phyloP scores from a whole-genome alignment of 2,113 vertebrate species.

The Boleophthalmus pectinirostris region DNA sequence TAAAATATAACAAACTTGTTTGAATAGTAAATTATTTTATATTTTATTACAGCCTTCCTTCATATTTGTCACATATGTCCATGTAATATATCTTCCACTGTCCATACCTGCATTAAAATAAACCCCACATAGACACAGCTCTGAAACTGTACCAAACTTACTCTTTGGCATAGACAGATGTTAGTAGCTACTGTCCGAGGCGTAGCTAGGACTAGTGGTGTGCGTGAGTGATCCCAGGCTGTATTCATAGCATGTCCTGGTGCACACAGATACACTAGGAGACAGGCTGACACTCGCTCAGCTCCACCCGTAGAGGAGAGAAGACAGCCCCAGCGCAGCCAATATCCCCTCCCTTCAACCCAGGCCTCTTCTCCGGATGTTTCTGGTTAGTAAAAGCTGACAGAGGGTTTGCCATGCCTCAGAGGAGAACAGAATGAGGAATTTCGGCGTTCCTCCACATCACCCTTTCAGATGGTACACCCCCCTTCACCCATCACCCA shows the following conservation, averaged over 20 bases:
- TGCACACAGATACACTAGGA: constrained; percentile 47
- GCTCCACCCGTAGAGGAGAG: constrained; percentile 68
- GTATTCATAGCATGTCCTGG: constrained; percentile 53
- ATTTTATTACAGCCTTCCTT: no score
- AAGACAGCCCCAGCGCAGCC: constrained; percentile 78
- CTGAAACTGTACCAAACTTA: constrained; percentile 31
- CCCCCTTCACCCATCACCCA: neutral
- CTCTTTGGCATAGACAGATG: constrained; percentile 40
- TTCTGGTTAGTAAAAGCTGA: constrained; percentile 80
- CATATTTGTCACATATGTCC: no score
- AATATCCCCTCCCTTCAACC: constrained; percentile 79
- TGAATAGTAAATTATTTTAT: no score
- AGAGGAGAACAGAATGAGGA: constrained; percentile 80
- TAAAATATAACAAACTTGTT: no score
- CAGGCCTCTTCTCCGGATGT: constrained; percentile 66
- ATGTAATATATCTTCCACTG: neutral
- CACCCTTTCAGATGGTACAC: constrained; percentile 63
- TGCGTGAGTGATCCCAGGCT: constrained; percentile 26
- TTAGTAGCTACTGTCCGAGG: constrained; percentile 15
- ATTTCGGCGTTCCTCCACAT: constrained; percentile 70
- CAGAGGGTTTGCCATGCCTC: constrained; percentile 79
- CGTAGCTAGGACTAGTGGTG: constrained; percentile 17
- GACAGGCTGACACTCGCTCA: constrained; percentile 52
- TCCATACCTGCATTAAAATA: neutral
- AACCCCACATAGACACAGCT: constrained; percentile 4